phyloP scores from a whole-genome alignment of 2,113 vertebrate species.

The Centrocercus urophasianus region DNA sequence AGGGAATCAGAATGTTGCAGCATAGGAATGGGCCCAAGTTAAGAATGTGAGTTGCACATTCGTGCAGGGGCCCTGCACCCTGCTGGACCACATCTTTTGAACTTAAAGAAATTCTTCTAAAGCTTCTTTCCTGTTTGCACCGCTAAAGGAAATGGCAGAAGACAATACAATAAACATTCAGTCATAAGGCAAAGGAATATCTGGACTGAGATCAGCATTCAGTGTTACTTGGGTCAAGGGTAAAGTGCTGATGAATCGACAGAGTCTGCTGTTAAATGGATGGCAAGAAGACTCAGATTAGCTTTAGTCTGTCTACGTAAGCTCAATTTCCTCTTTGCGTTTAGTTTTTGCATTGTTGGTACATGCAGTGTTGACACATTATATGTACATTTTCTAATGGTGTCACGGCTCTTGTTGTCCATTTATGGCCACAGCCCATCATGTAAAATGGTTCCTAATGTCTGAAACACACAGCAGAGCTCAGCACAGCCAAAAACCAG shows the following conservation, averaged over 20 bases:
- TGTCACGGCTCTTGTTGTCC: neutral
- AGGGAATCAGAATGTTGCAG: neutral
- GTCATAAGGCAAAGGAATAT: conserved; percentile 17
- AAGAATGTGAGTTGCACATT: neutral
- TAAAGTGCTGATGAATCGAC: neutral
- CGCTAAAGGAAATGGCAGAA: conserved; percentile 41
- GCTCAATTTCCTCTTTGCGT: conserved; percentile 6
- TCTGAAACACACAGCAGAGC: neutral
- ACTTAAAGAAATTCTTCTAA: neutral
- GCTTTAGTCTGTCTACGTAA: neutral
- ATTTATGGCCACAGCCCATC: fast-evolving
- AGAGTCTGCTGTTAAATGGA: neutral
- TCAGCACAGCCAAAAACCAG: fast-evolving
- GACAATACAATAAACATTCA: conserved; percentile 23
- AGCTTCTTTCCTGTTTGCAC: neutral
- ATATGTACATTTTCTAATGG: neutral
- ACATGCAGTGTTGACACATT: neutral
- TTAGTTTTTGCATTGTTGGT: neutral
- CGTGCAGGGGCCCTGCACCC: neutral
- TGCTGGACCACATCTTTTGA: neutral
- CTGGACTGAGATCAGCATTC: neutral
- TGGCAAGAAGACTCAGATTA: neutral
- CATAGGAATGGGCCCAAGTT: neutral
- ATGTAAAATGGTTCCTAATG: fast-evolving
- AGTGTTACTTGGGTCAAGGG: conserved; percentile 13